Conservation (phyloP, 64 coral and sea anemone species). For the Exaiptasia diaphana region DNA sequence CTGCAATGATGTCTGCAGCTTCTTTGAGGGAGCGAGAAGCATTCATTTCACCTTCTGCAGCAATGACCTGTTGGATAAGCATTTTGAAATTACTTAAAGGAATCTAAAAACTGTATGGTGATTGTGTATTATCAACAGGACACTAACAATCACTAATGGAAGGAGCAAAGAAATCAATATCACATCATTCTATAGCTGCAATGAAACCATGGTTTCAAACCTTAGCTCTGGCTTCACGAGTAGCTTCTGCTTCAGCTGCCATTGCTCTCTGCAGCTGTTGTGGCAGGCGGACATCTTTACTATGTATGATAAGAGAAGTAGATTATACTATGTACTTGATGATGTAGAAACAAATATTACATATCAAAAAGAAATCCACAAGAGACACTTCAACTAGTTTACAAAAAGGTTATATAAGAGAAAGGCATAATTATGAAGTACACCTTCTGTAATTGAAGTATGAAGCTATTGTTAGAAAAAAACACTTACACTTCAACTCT, state of each 20-base stretch:
- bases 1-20: slow-evolving; percentile 70
- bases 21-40: slow-evolving; percentile 72
- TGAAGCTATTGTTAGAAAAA: too few species aligned
- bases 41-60: slow-evolving; percentile 80
- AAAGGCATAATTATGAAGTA: too few species aligned
- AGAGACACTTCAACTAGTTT: too few species aligned
- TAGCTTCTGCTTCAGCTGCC: slow-evolving; percentile 74
- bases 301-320: too few species aligned
- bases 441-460: too few species aligned
- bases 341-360: too few species aligned
- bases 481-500: slow-evolving; percentile 97
- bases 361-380: too few species aligned
- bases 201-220: neutral
- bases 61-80: slow-evolving; percentile 44
- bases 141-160: neutral
- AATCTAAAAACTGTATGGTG: neutral
- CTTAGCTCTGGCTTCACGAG: slow-evolving; percentile 75
- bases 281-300: slow-evolving; percentile 78
- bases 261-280: slow-evolving; percentile 76
- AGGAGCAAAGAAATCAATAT: neutral
- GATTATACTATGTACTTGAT: too few species aligned
- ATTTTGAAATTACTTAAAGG: neutral
- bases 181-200: neutral
- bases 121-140: neutral
- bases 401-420: too few species aligned